Evolutionary conservation across 2,113 vertebrate species (phyloP).

Genomic region (Crotalus tigris): DNA sequence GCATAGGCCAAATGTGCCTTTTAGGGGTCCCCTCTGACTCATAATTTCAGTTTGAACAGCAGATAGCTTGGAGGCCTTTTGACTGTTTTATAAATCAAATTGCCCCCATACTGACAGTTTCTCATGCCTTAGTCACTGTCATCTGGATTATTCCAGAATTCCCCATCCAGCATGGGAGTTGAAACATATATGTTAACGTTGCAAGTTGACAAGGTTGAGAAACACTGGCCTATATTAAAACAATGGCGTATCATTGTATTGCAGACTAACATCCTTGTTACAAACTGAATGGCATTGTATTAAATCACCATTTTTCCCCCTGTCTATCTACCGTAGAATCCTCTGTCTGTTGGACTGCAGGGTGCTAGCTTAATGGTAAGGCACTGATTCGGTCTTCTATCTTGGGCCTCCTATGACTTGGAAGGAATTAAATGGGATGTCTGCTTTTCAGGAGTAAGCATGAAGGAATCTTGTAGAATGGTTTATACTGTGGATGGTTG

Average conservation of each 20-base stretch:
- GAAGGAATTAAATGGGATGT: neutral
- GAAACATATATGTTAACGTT: neutral
- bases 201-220: neutral
- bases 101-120: neutral
- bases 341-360: constrained; percentile 82
- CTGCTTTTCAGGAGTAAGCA: neutral
- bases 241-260: neutral
- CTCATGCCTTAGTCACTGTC: neutral
- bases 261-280: neutral
- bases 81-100: neutral
- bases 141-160: neutral
- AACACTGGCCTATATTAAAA: neutral
- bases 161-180: neutral
- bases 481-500: neutral
- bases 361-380: constrained; percentile 84
- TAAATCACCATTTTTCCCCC: neutral
- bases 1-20: neutral
- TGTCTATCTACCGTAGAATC: constrained; percentile 72
- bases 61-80: neutral
- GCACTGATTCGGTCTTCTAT: neutral
- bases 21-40: neutral
- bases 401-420: accelerated
- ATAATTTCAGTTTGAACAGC: neutral
- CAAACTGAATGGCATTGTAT: accelerated
- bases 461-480: neutral